Conservation (phyloP, 1,140 invertebrate genomes). For the Augochlora pura region DNA sequence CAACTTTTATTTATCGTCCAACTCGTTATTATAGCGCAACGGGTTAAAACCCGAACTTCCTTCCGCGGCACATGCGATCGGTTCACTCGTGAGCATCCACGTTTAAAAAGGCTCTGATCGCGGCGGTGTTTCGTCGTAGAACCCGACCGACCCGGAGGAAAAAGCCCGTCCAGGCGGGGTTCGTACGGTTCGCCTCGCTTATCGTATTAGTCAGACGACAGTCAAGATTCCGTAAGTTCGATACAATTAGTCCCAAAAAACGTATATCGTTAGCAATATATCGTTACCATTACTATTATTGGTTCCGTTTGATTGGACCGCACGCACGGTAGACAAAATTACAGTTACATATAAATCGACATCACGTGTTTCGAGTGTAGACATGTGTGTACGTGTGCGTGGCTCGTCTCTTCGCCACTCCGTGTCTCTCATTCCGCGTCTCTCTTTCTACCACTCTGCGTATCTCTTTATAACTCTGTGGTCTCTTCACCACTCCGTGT, state of each 20-base stretch:
- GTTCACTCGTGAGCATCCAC: background rate
- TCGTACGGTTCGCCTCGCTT: background rate
- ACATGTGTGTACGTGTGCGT: background rate
- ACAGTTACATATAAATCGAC: conserved; percentile 9
- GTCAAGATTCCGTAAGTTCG: conserved; percentile 2
- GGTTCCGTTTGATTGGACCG: conserved; percentile 63
- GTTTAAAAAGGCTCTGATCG: background rate
- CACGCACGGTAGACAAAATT: conserved; percentile 26
- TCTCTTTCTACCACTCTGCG: too few species aligned
- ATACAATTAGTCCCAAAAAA: conserved; percentile 19
- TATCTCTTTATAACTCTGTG: too few species aligned
- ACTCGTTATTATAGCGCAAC: too few species aligned
- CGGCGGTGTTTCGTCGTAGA: background rate
- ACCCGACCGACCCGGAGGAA: background rate
- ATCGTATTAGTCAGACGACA: conserved; percentile 6
- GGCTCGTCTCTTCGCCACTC: too few species aligned
- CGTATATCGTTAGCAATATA: conserved; percentile 34
- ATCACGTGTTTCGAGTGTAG: background rate
- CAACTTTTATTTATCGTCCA: too few species aligned
- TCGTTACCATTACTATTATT: conserved; percentile 57
- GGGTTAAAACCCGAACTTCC: background rate
- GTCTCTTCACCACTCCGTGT: too few species aligned
- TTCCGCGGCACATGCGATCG: background rate
- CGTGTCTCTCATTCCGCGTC: too few species aligned
- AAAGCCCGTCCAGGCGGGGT: background rate